Evolutionary conservation across 1,140 invertebrate species (phyloP).

Genomic region (Lutraria rhynchaena): DNA sequence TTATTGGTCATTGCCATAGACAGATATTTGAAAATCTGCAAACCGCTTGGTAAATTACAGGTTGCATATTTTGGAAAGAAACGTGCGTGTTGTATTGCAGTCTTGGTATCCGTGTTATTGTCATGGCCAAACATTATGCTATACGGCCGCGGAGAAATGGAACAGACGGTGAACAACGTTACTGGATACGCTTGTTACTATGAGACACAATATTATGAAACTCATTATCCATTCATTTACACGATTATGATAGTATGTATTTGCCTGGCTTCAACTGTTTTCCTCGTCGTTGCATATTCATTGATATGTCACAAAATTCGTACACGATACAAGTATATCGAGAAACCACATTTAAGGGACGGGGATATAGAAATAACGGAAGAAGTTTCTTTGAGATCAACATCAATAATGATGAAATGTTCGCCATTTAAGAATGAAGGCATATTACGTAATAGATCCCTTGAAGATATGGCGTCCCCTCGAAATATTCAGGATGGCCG

Average conservation of each 20-base stretch:
- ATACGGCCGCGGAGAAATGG: constrained; percentile 54
- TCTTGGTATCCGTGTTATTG: neutral
- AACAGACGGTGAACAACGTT: constrained; percentile 17
- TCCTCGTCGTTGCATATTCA: constrained; percentile 36
- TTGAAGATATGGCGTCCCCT: no score
- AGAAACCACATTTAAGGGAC: no score
- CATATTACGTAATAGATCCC: no score
- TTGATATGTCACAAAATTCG: constrained; percentile 41
- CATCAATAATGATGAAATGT: no score
- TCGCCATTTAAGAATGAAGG: no score
- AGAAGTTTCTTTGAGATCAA: no score
- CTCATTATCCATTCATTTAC: constrained; percentile 40
- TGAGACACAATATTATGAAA: constrained; percentile 41
- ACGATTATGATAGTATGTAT: constrained; percentile 20
- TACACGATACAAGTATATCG: constrained; percentile 9
- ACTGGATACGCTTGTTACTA: constrained; percentile 46
- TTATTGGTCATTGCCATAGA: constrained; percentile 50
- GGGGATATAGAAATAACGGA: no score
- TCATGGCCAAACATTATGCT: constrained; percentile 53
- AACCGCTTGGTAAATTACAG: constrained; percentile 36
- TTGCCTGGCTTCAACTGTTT: constrained; percentile 31
- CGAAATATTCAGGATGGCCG: neutral
- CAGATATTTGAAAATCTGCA: constrained; percentile 55
- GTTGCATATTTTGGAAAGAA: constrained; percentile 40
- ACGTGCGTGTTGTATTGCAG: constrained; percentile 26